Evolutionary conservation across 2,797 vertebrate genomes (phyloP), one percentile per base, ranked within the genome.

Genomic region (Danio kyathit): DNA sequence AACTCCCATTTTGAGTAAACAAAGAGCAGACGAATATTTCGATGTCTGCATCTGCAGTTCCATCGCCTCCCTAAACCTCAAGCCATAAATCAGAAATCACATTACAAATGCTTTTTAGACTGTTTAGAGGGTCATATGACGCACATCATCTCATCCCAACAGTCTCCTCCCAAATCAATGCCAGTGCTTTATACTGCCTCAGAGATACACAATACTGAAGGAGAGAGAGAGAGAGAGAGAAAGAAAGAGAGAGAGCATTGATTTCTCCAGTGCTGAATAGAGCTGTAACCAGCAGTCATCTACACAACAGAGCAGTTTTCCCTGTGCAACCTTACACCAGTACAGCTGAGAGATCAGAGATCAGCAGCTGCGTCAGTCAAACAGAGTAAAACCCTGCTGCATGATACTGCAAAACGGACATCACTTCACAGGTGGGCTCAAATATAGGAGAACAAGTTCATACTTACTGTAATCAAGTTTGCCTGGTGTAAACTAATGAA

Each of bases 1-100:
- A 73, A 80, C 78, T 72, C 59, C 78, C 19, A 56, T 64, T 73
- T 29, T n/a, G 72, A 49, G 14, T 10, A 49, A 11, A 54, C 13
- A 67, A 0, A 21, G 13, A 59, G 54, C 13, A 11, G 13, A 66
- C 2, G 0, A 52, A 40, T 44, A 52, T 69, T 77, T 49, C 52
- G 5, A 40, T 64, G 60, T 79, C 52, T 38, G 11, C 54, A 70
- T 78, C 44, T 49, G n/a, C 57, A 70, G n/a, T 12, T 21, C 65
- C 1, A 17, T 60, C 29, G 12, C 56, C 48, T 46, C 56, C n/a
- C n/a, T 52, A 71, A 79, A 71, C 57, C 17, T 43, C 43, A 40
- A 46, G 4, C 13, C 38, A 29, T 64, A 17, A 64, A 71, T 79
- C 57, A 51, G 19, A 38, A 60, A 43, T 13, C 52, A 12, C 48